These are phyloP conservation scores for Luidia sarsii DNA, from an alignment of 53 echinoderm and acorn worm genomes.

Conservation along the genomic window DNA sequence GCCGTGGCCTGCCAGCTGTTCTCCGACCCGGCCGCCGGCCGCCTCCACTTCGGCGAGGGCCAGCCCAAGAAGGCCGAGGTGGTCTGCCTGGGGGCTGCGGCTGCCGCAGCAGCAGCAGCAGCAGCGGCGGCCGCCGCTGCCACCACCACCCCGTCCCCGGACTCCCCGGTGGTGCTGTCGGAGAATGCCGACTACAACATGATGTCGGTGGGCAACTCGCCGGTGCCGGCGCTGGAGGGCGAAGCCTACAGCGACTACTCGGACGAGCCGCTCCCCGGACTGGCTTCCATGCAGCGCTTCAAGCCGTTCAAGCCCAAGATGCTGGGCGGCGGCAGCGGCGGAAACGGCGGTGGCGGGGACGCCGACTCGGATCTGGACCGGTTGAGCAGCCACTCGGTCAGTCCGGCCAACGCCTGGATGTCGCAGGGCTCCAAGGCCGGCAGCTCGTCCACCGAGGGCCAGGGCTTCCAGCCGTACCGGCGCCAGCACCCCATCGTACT, in stretches of 20 bases:
- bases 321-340: background rate
- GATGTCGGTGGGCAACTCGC: constrained; percentile 48
- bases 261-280: constrained; percentile 18
- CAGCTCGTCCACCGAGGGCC: constrained; percentile 16
- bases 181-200: constrained; percentile 32
- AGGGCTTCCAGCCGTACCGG: constrained; percentile 56
- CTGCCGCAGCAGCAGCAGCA: too few species aligned
- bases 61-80: constrained; percentile 24
- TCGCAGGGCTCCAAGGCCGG: constrained; percentile 9
- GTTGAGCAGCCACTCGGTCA: constrained; percentile 26
- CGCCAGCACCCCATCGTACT: constrained; percentile 21
- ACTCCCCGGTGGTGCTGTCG: constrained; percentile 13
- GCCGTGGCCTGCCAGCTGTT: constrained; percentile 54
- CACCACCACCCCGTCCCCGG: background rate
- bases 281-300: constrained; percentile 30
- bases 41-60: constrained; percentile 29
- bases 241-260: constrained; percentile 45
- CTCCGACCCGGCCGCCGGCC: constrained; percentile 26
- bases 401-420: constrained; percentile 12
- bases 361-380: constrained; percentile 42
- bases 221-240: constrained; percentile 30
- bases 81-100: constrained; percentile 3
- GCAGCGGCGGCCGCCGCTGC: too few species aligned
- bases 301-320: constrained; percentile 42
- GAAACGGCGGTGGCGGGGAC: constrained; percentile 10